These are phyloP conservation scores for Orchestes rusci DNA, from an alignment of 2,888 invertebrate genomes.

Conservation along the genomic window DNA sequence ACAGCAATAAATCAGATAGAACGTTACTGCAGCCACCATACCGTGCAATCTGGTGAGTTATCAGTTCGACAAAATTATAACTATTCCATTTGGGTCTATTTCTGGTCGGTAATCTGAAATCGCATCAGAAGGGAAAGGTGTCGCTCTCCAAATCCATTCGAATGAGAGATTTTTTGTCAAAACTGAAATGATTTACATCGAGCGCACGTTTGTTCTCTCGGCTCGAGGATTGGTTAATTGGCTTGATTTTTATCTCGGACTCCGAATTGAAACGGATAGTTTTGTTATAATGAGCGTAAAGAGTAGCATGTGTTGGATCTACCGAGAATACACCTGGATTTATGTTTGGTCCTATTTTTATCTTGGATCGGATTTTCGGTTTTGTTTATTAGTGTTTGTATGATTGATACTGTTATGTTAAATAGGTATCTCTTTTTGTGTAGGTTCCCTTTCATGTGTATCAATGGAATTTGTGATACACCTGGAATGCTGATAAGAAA, in stretches of 20 bases:
- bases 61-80: conserved; percentile 11
- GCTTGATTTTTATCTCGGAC: conserved; percentile 19
- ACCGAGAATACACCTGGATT: too few species aligned
- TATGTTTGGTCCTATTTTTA: too few species aligned
- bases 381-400: too few species aligned
- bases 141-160: conserved; percentile 16
- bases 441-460: too few species aligned
- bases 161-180: conserved; percentile 21
- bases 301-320: conserved; percentile 6
- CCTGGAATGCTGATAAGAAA: too few species aligned
- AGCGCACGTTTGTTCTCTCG: conserved; percentile 16
- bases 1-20: too few species aligned
- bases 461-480: too few species aligned
- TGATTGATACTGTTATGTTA: too few species aligned
- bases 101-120: conserved; percentile 17
- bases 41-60: conserved; percentile 19
- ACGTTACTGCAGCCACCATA: too few species aligned
- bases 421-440: too few species aligned
- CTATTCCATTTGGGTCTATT: conserved; percentile 18
- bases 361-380: too few species aligned
- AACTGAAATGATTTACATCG: conserved; percentile 21
- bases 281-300: conserved; percentile 14
- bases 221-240: conserved; percentile 21
- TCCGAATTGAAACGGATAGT: conserved; percentile 14
- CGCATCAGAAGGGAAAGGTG: conserved; percentile 21